Percentiles rank a stretch among this genome's conserved stretches.
Conservation (phyloP, 2,113 vertebrate species). For the Micronycteris hirsuta region DNA sequence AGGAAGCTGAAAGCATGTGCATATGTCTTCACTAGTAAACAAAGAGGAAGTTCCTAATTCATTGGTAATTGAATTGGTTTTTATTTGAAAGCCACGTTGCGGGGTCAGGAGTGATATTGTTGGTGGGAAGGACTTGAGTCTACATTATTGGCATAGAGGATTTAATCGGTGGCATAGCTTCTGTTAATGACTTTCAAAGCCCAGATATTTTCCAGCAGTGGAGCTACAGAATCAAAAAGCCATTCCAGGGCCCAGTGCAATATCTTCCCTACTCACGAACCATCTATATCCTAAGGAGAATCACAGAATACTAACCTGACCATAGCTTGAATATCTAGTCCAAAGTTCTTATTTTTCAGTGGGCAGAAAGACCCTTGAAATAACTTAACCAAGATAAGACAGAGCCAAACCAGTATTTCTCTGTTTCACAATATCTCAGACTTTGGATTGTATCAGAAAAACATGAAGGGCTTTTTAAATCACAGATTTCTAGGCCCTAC, state of each 20-base stretch:
- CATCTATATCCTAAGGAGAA: not conserved
- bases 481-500: not conserved
- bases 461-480: not conserved
- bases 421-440: not conserved
- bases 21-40: not conserved
- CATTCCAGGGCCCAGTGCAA: not conserved
- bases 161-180: not conserved
- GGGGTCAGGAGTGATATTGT: not conserved
- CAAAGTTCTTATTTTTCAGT: not conserved
- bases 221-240: not conserved
- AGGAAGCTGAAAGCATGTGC: not conserved
- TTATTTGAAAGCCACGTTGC: not conserved
- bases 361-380: not conserved
- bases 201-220: not conserved
- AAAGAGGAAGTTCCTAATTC: not conserved
- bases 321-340: not conserved
- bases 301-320: not conserved
- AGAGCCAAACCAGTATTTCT: not conserved
- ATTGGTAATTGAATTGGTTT: not conserved
- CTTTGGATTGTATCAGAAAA: not conserved
- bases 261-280: not conserved
- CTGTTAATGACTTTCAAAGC: not conserved
- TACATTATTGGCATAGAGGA: not conserved
- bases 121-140: not conserved
- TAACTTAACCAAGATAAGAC: not conserved